Conservation (phyloP, 2,888 invertebrate genomes). For the Mycalesis mineus region DNA sequence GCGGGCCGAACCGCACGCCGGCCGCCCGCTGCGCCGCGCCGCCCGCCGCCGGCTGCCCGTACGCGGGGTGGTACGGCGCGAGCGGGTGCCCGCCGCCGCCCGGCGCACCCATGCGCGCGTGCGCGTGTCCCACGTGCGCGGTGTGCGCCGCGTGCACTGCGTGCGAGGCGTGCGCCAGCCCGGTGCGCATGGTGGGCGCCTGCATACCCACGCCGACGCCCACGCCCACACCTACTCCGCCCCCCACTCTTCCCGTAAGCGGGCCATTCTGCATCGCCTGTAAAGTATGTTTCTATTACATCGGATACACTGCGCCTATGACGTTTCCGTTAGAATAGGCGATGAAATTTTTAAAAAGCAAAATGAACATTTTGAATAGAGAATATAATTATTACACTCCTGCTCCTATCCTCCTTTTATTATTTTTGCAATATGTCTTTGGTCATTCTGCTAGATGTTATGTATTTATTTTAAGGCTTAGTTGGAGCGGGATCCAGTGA, state of each 20-base stretch:
- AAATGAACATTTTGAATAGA: too few species aligned
- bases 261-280: conserved; percentile 88
- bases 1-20: conserved; percentile 54
- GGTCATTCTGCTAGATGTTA: too few species aligned
- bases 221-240: conserved; percentile 52
- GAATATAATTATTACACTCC: too few species aligned
- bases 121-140: conserved; percentile 48
- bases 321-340: too few species aligned
- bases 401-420: too few species aligned
- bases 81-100: conserved; percentile 75
- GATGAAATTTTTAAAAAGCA: too few species aligned
- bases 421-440: too few species aligned
- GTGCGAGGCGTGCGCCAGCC: conserved; percentile 76
- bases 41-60: conserved; percentile 76
- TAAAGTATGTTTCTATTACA: conserved; percentile 21
- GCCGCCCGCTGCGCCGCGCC: conserved; percentile 46
- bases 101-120: conserved; percentile 67
- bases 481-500: too few species aligned
- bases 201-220: conserved; percentile 36
- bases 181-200: conserved; percentile 67
- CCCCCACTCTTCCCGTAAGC: conserved; percentile 77
- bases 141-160: conserved; percentile 67
- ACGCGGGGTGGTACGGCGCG: conserved; percentile 78
- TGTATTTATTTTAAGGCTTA: too few species aligned
- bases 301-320: too few species aligned